Evolutionary conservation across 2,888 invertebrate species (phyloP).

Genomic region (Scaeva pyrastri): DNA sequence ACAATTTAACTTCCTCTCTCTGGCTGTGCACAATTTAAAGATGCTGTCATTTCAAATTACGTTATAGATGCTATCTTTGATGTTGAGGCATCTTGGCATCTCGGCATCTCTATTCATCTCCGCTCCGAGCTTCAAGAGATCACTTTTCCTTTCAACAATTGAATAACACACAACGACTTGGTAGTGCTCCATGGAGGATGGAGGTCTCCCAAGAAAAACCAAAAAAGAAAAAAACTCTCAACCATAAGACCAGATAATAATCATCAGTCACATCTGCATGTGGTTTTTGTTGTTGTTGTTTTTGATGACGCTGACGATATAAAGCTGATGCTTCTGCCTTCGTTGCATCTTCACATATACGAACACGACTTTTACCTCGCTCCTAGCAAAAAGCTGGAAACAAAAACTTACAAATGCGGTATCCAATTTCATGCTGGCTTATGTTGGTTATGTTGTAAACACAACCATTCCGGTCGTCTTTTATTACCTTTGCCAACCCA

Average conservation of each 20-base stretch:
- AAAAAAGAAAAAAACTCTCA: neutral
- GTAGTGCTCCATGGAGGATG: neutral
- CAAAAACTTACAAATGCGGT: constrained; percentile 13
- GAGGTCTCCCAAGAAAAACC: constrained; percentile 6
- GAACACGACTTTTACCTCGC: constrained; percentile 54
- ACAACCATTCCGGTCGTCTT: constrained; percentile 27
- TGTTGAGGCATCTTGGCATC: no score
- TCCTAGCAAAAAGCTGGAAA: constrained; percentile 17
- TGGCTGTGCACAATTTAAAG: constrained; percentile 24
- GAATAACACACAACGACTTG: constrained; percentile 48
- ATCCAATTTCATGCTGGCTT: constrained; percentile 39
- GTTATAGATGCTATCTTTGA: constrained; percentile 21
- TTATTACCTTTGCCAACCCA: constrained; percentile 14
- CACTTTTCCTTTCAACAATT: constrained; percentile 71
- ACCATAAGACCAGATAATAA: constrained; percentile 39
- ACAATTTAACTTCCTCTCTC: constrained; percentile 42
- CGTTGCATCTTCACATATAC: constrained; percentile 45
- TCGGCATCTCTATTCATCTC: constrained; percentile 5
- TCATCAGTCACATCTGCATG: constrained; percentile 49
- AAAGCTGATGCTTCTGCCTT: neutral
- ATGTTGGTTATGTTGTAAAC: neutral
- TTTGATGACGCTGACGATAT: neutral
- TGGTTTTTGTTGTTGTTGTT: neutral
- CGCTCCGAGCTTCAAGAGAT: constrained; percentile 36
- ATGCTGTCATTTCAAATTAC: constrained; percentile 58